Percentiles rank a stretch among this genome's conserved stretches.
phyloP scores from a whole-genome alignment of 2,888 invertebrate species.

The Polyommatus iphigenia region DNA sequence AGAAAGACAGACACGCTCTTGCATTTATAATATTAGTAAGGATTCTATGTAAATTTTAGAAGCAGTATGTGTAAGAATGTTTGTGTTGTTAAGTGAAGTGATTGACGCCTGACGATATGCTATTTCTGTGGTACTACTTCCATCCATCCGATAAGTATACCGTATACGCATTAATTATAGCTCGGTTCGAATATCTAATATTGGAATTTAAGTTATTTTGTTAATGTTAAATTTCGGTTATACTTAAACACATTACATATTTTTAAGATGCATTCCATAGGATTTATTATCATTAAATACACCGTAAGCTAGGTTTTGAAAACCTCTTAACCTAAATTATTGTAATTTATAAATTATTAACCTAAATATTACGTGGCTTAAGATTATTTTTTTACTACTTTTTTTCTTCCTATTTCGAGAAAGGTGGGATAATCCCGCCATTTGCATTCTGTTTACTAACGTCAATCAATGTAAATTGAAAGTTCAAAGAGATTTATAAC shows the following conservation, averaged over 20 bases:
- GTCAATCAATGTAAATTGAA: conserved; percentile 13
- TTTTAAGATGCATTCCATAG: too few species aligned
- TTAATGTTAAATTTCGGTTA: neutral
- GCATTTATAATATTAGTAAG: too few species aligned
- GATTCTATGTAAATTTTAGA: neutral
- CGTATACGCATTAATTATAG: too few species aligned
- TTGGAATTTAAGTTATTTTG: neutral
- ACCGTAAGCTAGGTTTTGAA: too few species aligned
- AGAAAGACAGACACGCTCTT: too few species aligned
- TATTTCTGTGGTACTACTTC: conserved; percentile 5
- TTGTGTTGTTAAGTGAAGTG: conserved; percentile 13
- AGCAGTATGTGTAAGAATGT: neutral
- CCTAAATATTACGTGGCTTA: neutral
- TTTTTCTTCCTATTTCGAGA: neutral
- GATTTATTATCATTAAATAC: too few species aligned
- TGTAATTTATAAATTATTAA: too few species aligned
- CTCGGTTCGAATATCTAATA: too few species aligned
- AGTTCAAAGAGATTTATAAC: conserved; percentile 13
- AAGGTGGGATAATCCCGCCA: neutral
- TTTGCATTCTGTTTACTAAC: neutral
- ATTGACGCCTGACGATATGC: conserved; percentile 18
- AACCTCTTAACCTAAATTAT: too few species aligned
- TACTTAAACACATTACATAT: too few species aligned
- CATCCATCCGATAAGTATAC: neutral
- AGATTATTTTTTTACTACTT: neutral